Percentiles rank a stretch among this genome's conserved stretches.
Conservation (phyloP, 2,797 vertebrate genomes). For the Glossophaga mutica region DNA sequence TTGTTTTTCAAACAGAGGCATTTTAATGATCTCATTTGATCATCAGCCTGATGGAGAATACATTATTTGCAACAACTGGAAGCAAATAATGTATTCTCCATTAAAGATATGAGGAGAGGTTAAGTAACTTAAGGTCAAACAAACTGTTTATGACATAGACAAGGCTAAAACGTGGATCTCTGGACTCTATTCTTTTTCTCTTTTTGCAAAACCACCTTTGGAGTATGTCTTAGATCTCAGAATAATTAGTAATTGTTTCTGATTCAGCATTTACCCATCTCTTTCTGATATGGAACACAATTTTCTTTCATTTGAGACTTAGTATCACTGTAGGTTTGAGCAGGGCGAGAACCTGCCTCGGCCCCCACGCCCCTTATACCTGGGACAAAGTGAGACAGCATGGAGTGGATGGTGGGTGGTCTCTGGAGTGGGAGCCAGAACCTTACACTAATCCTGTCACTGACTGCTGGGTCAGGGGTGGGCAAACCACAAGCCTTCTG, state of each 20-base stretch:
- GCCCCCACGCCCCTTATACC: background rate
- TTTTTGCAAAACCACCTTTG: background rate
- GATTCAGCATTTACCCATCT: background rate
- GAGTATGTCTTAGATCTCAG: background rate
- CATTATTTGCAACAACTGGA: background rate
- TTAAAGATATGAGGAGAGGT: slow-evolving; percentile 1
- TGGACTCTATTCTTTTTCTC: background rate
- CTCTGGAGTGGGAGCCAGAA: background rate
- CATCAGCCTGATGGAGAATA: background rate
- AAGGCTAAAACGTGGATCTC: background rate
- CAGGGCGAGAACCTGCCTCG: rapidly evolving
- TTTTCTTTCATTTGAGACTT: slow-evolving; percentile 23
- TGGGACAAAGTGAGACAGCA: background rate
- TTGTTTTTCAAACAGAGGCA: background rate
- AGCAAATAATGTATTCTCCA: background rate
- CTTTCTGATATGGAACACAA: background rate
- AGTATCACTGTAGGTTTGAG: background rate
- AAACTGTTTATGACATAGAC: background rate
- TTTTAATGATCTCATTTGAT: slow-evolving; percentile 46
- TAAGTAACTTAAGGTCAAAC: background rate
- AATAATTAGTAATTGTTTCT: background rate
- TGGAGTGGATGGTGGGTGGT: background rate
- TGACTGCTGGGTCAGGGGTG: background rate
- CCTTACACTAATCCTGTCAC: background rate
- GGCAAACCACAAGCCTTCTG: background rate